A percentile compares a stretch with the other conserved stretches of the same genome.
These are phyloP conservation scores for Cephus nigrinus DNA, from an alignment of 2,888 invertebrate species.

Conservation along the genomic window DNA sequence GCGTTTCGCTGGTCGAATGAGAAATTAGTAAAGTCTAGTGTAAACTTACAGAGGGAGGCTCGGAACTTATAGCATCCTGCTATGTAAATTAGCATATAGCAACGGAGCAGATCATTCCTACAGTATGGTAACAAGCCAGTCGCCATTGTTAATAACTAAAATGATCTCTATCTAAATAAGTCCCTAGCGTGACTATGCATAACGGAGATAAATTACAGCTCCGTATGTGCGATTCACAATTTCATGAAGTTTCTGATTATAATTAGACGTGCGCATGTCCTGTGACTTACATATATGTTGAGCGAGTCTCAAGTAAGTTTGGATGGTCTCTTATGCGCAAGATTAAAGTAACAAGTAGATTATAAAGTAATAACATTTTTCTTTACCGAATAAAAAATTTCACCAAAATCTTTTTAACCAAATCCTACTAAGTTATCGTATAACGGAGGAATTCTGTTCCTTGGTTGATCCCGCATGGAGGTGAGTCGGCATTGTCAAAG, in stretches of 20 bases:
- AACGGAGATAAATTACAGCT: slow-evolving; percentile 24
- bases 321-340: neutral
- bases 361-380: neutral
- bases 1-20: neutral
- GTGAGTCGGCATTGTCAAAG: slow-evolving; percentile 60
- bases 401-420: neutral
- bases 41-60: neutral
- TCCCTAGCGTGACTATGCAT: slow-evolving; percentile 57
- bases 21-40: neutral
- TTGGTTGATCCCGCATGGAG: slow-evolving; percentile 10
- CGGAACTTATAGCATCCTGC: neutral
- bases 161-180: slow-evolving; percentile 55
- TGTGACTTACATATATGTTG: neutral
- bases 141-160: slow-evolving; percentile 44
- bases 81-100: neutral
- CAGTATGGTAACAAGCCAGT: neutral
- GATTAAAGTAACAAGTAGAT: neutral
- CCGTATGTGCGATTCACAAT: neutral
- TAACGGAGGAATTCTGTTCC: neutral
- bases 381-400: neutral
- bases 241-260: neutral
- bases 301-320: neutral
- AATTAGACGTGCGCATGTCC: neutral
- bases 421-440: neutral
- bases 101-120: neutral